Conservation (phyloP, 2,888 invertebrate species). For the Hermaeophaga mercurialis region DNA sequence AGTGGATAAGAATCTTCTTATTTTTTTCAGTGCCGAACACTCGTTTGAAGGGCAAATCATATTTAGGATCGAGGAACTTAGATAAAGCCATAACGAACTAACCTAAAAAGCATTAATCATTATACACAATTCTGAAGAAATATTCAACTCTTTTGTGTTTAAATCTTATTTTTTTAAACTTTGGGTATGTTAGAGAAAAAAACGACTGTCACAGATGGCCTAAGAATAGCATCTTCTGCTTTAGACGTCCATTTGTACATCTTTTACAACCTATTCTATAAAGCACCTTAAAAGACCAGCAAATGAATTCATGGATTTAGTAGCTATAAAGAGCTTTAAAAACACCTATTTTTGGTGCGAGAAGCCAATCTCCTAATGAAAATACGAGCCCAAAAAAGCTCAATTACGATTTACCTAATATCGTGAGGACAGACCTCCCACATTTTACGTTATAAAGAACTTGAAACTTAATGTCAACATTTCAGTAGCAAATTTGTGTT, state of each 20-base stretch:
- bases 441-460: too few species aligned
- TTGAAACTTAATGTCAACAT: too few species aligned
- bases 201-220: background rate
- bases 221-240: background rate
- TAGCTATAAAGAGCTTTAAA: background rate
- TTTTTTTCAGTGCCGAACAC: conserved; percentile 35
- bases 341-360: background rate
- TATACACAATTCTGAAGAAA: background rate
- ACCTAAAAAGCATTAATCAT: background rate
- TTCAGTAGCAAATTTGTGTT: too few species aligned
- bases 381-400: too few species aligned
- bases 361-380: too few species aligned
- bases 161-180: background rate
- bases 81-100: conserved; percentile 19
- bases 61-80: conserved; percentile 34
- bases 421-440: too few species aligned
- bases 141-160: background rate
- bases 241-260: background rate
- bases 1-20: conserved; percentile 11
- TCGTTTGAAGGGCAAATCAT: conserved; percentile 23
- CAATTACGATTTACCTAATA: too few species aligned
- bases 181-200: background rate
- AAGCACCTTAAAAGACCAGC: background rate
- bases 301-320: background rate
- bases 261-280: background rate